Evolutionary conservation across 2,797 vertebrate genomes (phyloP).

Genomic region (Ctenochaetus hawaiiensis): DNA sequence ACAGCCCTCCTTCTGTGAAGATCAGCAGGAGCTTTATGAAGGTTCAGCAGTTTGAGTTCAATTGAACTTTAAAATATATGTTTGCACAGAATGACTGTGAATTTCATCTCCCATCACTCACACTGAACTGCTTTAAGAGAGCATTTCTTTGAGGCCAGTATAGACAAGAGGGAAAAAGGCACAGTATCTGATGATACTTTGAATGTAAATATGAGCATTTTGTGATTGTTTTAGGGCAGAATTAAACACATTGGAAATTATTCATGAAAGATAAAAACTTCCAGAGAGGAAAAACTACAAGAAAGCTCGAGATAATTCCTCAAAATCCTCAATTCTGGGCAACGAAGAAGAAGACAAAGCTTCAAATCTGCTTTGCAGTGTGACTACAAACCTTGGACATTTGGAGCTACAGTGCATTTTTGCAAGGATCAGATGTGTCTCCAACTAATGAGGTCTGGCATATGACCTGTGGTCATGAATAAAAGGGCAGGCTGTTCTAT

Average conservation of each 20-base stretch:
- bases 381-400: conserved; percentile 1
- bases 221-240: not conserved
- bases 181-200: not conserved
- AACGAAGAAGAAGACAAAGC: conserved; percentile 2
- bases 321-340: not conserved
- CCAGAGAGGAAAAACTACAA: not conserved
- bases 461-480: conserved; percentile 54
- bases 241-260: not conserved
- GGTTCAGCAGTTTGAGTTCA: not conserved
- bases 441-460: conserved; percentile 57
- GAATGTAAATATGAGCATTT: not conserved
- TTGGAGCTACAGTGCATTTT: conserved; percentile 8
- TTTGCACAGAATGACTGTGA: not conserved
- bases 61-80: conserved; percentile 2
- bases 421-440: conserved; percentile 35
- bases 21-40: too few species aligned
- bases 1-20: too few species aligned
- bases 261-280: not conserved
- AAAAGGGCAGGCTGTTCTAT: conserved; percentile 65
- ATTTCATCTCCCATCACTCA: not conserved
- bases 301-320: not conserved
- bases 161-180: not conserved
- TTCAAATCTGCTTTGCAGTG: conserved; percentile 15
- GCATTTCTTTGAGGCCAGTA: not conserved
- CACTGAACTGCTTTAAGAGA: too few species aligned